These are phyloP conservation scores for Tupaia tana DNA, from an alignment of 2,113 vertebrate species.

Conservation along the genomic window DNA sequence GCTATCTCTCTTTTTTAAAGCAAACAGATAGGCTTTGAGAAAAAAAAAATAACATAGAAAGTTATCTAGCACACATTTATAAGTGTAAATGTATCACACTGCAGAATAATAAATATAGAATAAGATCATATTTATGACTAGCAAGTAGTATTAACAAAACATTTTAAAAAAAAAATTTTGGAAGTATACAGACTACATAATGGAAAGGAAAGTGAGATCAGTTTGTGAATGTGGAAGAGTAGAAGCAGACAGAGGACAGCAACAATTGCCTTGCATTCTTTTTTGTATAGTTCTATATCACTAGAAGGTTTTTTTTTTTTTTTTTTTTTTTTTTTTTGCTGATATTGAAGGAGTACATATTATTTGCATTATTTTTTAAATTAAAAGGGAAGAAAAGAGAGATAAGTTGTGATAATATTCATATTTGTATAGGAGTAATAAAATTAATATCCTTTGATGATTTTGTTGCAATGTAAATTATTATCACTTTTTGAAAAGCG, in stretches of 20 bases:
- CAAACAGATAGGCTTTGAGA: too few relatives aligned
- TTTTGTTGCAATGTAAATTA: background rate
- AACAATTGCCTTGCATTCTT: background rate
- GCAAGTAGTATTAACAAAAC: background rate
- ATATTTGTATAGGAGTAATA: background rate
- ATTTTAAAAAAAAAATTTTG: background rate
- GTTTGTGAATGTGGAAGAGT: background rate
- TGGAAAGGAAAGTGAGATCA: background rate
- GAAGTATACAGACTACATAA: background rate
- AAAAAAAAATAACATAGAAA: too few relatives aligned
- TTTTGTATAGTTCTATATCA: background rate
- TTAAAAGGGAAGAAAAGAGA: background rate
- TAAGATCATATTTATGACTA: background rate
- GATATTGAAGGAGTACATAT: background rate
- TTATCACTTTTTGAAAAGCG: background rate
- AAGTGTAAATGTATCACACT: background rate
- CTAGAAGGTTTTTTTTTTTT: background rate
- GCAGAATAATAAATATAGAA: background rate
- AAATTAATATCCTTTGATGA: background rate
- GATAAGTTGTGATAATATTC: background rate
- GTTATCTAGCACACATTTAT: too few relatives aligned
- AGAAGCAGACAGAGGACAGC: background rate
- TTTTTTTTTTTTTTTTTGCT: background rate
- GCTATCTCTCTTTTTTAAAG: too few relatives aligned
- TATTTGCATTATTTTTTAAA: background rate